Evolutionary conservation across 1,140 invertebrate genomes (phyloP).

Genomic region (Hyposmocoma kahamanoa): DNA sequence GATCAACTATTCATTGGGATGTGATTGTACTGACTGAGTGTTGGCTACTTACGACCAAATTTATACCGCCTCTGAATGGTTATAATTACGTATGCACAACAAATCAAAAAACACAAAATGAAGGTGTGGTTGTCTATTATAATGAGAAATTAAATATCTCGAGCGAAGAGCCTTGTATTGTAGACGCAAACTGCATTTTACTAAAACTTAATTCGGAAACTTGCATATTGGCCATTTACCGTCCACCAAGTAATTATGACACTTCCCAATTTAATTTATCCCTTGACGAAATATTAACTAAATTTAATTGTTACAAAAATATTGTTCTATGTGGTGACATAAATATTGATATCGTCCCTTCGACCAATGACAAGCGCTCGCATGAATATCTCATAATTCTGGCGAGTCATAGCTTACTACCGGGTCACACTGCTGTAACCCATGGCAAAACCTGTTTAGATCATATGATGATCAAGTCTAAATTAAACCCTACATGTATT

Average conservation of each 20-base stretch:
- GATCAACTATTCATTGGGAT: conserved; percentile 12
- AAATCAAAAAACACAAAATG: not conserved
- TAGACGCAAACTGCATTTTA: not conserved
- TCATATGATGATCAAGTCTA: not conserved
- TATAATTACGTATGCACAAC: not conserved
- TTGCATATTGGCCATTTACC: not conserved
- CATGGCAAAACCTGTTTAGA: not conserved
- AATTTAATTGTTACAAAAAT: not conserved
- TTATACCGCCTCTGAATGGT: not conserved
- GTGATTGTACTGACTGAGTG: conserved; percentile 14
- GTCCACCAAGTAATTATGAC: not conserved
- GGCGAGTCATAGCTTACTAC: not conserved
- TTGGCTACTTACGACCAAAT: conserved; percentile 6
- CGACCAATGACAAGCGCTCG: not conserved
- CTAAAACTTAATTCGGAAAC: not conserved
- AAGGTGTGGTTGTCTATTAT: not conserved
- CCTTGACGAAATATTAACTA: not conserved
- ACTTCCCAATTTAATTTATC: not conserved
- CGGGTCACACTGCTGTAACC: not conserved
- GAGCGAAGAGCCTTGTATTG: not conserved
- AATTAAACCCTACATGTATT: not conserved
- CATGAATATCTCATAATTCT: not conserved
- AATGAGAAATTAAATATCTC: not conserved
- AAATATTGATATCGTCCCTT: not conserved
- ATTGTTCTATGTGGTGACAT: not conserved